Conservation (phyloP, 2,888 invertebrate species). For the Acronicta leporina region DNA sequence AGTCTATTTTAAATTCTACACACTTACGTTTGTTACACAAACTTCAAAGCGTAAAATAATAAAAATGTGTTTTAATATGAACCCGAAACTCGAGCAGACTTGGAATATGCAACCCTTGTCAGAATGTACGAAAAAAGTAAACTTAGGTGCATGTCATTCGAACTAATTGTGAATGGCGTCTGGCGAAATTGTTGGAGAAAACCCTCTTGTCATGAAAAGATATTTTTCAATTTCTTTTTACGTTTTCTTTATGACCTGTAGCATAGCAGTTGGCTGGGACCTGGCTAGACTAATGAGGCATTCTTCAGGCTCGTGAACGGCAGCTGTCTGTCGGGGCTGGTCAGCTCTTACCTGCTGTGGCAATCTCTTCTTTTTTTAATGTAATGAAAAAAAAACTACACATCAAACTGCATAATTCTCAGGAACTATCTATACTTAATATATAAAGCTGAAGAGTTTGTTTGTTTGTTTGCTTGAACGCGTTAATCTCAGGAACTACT, state of each 20-base stretch:
- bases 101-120: slow-evolving; percentile 38
- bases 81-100: slow-evolving; percentile 26
- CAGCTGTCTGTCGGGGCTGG: too few species aligned
- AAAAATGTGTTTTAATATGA: slow-evolving; percentile 1
- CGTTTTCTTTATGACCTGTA: background rate
- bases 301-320: too few species aligned
- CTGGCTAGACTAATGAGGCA: too few species aligned
- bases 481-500: too few species aligned
- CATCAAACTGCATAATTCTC: too few species aligned
- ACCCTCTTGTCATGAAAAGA: background rate
- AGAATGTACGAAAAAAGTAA: slow-evolving; percentile 16
- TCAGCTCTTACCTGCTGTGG: too few species aligned
- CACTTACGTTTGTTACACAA: background rate
- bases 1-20: background rate
- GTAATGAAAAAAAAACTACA: too few species aligned
- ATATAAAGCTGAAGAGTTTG: too few species aligned
- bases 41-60: slow-evolving; percentile 7
- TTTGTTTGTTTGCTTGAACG: too few species aligned
- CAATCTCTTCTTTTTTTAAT: too few species aligned
- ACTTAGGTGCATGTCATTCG: slow-evolving; percentile 32
- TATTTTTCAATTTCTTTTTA: background rate
- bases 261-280: too few species aligned
- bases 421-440: too few species aligned
- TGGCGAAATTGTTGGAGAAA: background rate
- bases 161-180: slow-evolving; percentile 33